Evolutionary conservation across 2,888 invertebrate genomes (phyloP), one percentile per base, ranked within the genome.

Genomic region (Lepidonotus clava): DNA sequence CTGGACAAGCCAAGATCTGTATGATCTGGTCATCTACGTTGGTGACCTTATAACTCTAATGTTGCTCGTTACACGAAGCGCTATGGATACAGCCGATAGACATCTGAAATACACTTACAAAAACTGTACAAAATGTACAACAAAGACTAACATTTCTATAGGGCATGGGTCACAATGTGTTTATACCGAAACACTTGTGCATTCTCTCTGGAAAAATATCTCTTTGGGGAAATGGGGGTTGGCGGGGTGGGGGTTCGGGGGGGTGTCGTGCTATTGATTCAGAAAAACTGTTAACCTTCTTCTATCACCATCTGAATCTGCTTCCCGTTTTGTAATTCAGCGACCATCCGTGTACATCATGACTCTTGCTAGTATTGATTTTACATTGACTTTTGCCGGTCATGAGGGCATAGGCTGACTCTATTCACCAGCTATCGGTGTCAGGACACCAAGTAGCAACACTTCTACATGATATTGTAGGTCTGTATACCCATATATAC

Each of bases 51-150:
- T 8, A 11, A 18, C 8, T 46, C 46, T 11, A 8, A 18, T 46
- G 46, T 8, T 46, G 46, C 46, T 46, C 8, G 14, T 56, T 56
- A 14, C 18, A 24, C 11, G 14, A 56, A 56, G 56, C 56, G 24
- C 14, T 71, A 34, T 36, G 4, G 36, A 71, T 71, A 71, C 71
- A 71, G 71, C 71, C 36, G 38, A 71, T 71, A 71, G 36, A 36
- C 71, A 71, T 71, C 36, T 38, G 38, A 34, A 36, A 71, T 18
- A 71, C 71, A 71, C n/a, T 71, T 71, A 71, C 71, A 71, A 71
- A 61, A 71, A 71, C 71, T 71, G 71, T 71, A 71, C 71, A 71
- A 38, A 66, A 71, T 71, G 71, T 71, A 71, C 71, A 71, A 71
- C 71, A 18, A 71, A 71, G 34, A 71, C 71, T 71, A 71, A 71